Conservation (phyloP, 2,113 vertebrate genomes). For the Mola mola region DNA sequence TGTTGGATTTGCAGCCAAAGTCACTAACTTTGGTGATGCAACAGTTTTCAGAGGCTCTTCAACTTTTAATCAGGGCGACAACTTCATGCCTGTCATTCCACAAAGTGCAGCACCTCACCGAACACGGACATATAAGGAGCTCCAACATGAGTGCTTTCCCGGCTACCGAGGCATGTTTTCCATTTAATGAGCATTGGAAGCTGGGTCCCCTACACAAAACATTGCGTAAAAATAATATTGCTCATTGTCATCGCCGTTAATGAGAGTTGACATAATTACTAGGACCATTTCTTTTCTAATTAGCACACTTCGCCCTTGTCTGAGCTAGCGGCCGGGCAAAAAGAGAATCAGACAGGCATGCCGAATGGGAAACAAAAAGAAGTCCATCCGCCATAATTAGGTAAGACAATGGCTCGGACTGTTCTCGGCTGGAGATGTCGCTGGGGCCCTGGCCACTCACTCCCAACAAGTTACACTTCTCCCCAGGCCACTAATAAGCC, state of each 20-base stretch:
- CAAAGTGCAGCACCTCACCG: slow-evolving; percentile 57
- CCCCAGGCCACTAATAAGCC: slow-evolving; percentile 92
- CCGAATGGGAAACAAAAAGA: slow-evolving; percentile 93
- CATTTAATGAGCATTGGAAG: slow-evolving; percentile 93
- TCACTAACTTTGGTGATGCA: slow-evolving; percentile 3
- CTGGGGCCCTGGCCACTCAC: slow-evolving; percentile 86
- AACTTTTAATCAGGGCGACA: slow-evolving; percentile 78
- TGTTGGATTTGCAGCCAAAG: slow-evolving; percentile 5
- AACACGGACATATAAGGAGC: slow-evolving; percentile 54
- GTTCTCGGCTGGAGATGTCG: slow-evolving; percentile 95
- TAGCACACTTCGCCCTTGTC: slow-evolving; percentile 94
- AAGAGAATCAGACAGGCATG: slow-evolving; percentile 96
- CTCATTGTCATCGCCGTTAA: slow-evolving; percentile 92
- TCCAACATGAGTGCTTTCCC: slow-evolving; percentile 56
- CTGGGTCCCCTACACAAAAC: slow-evolving; percentile 90
- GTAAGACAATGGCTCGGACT: slow-evolving; percentile 94
- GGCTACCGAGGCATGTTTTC: slow-evolving; percentile 69
- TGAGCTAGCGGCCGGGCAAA: slow-evolving; percentile 86
- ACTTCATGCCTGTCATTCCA: slow-evolving; percentile 68
- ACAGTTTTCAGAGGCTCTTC: slow-evolving; percentile 13
- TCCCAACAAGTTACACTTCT: slow-evolving; percentile 90
- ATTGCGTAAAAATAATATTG: slow-evolving; percentile 98
- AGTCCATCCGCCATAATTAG: slow-evolving; percentile 92
- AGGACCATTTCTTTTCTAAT: slow-evolving; percentile 97
- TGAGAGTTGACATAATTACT: slow-evolving; percentile 96